Base-by-base conservation (phyloP, 1,140 invertebrate species). In the Xylocopa sonorina region DNA sequence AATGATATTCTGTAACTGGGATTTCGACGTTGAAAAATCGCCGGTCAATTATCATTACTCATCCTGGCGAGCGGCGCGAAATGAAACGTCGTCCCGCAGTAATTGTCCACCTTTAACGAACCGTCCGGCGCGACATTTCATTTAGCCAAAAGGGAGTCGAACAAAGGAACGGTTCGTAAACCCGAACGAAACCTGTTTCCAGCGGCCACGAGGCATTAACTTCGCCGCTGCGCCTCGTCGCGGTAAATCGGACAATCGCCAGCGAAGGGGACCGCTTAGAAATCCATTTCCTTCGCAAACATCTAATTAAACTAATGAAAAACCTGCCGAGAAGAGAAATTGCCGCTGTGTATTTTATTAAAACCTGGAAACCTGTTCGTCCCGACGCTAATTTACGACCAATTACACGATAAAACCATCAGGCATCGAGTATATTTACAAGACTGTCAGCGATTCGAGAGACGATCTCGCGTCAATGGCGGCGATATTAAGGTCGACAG, bases 401-500 rank as follows among this genome's bases (percentile, higher is more conserved):
- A 38, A 62, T 38, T 62, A 41, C 58, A 24, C 21, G n/a, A n/a
- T 24, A 14, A 24, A 62, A n/a, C n/a, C 14, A 18, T 10, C 34
- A 62, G 4, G 5, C 16, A n/a, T 2, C 24, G 34, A 1, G 10
- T 6, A 5, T 62, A 16, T 62, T 62, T 4, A 6, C 53, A 27
- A 24, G 53, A 16, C 27, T 5, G 27, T 21, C n/a, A n/a, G n/a
- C n/a, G n/a, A n/a, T n/a, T n/a, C n/a, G n/a, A n/a, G n/a, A n/a
- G n/a, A n/a, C n/a, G n/a, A n/a, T n/a, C n/a, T n/a, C 21, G 10
- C 57, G 57, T 14, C 41, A 18, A 64, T 32, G 34, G 50, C 51
- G 57, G 74, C 60, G 55, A 58, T 85, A 75, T 82, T 77, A 74
- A 81, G 80, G 72, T 84, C 82, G 78, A 27, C 43, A 67, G n/a